Percentiles rank a stretch among this genome's conserved stretches.
These are phyloP conservation scores for Ceyx melanurus DNA, from an alignment of 2,113 vertebrate species.

Conservation along the genomic window DNA sequence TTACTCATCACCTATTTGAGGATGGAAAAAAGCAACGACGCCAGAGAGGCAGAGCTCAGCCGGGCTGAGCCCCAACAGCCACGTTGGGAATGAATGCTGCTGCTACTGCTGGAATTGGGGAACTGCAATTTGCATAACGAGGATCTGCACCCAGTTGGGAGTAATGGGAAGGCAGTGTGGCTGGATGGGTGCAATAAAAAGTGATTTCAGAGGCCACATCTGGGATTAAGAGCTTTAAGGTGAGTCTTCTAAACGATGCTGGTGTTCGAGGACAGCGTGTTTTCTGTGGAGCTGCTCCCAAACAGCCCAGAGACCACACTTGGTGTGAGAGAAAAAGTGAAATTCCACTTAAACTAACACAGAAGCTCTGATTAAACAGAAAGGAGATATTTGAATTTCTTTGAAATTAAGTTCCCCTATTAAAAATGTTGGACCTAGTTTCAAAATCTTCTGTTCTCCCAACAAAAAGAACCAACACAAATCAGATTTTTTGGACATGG, in stretches of 20 bases:
- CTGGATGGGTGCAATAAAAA: not conserved
- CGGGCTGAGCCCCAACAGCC: not conserved
- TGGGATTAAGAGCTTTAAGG: not conserved
- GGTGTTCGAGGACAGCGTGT: not conserved
- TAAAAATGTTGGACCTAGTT: not conserved
- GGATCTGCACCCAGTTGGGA: not conserved
- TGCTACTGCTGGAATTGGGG: constrained; percentile 41
- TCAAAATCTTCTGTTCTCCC: no score
- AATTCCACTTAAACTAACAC: not conserved
- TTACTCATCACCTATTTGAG: constrained; percentile 70
- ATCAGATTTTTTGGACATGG: not conserved
- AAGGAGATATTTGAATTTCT: not conserved
- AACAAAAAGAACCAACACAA: not conserved
- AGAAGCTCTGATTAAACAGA: not conserved
- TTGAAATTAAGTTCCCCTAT: not conserved
- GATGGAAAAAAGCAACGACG: constrained; percentile 21
- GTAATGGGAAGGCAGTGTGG: rapidly evolving
- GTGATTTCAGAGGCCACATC: not conserved
- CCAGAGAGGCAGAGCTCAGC: constrained; percentile 32
- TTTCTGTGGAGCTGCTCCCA: not conserved
- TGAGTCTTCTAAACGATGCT: not conserved
- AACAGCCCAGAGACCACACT: not conserved
- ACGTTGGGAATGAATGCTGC: not conserved
- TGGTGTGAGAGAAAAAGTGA: not conserved
- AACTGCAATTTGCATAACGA: not conserved